Percentiles rank a stretch among this genome's conserved stretches.
Evolutionary conservation across 2,888 invertebrate genomes (phyloP).

Genomic region (Acronicta aceris): DNA sequence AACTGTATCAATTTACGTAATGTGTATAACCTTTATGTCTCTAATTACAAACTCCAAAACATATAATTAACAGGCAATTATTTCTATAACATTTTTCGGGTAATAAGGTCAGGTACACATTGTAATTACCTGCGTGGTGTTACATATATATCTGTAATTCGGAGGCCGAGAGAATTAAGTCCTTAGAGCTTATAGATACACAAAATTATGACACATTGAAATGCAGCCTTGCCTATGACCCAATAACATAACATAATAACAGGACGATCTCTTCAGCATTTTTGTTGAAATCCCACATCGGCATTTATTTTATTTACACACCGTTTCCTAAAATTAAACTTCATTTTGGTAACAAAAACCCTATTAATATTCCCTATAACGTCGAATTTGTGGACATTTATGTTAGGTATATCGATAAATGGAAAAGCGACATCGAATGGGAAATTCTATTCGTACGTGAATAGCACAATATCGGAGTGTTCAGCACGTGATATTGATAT

Average conservation of each 20-base stretch:
- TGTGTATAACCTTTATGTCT: conserved; percentile 23
- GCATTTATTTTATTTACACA: no score
- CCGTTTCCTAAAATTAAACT: not conserved
- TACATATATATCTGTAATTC: conserved; percentile 8
- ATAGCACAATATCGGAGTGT: conserved; percentile 32
- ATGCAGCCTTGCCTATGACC: no score
- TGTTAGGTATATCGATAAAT: conserved; percentile 45
- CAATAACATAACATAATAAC: no score
- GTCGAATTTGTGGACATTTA: conserved; percentile 26
- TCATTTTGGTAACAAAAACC: not conserved
- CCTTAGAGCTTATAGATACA: not conserved
- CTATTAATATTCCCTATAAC: conserved; percentile 7
- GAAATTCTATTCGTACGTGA: conserved; percentile 47
- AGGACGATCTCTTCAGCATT: no score
- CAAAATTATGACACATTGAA: no score
- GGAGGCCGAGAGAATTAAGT: conserved; percentile 2
- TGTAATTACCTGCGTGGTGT: conserved; percentile 13
- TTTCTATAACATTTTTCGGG: conserved; percentile 19
- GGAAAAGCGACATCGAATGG: conserved; percentile 30
- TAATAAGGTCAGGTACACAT: conserved; percentile 34
- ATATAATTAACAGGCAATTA: conserved; percentile 22
- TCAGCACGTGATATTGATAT: conserved; percentile 42
- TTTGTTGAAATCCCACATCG: not conserved
- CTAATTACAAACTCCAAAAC: conserved; percentile 25
- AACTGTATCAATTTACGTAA: not conserved